phyloP scores from a whole-genome alignment of 1,140 invertebrate genomes.

The Calephelis virginiensis region DNA sequence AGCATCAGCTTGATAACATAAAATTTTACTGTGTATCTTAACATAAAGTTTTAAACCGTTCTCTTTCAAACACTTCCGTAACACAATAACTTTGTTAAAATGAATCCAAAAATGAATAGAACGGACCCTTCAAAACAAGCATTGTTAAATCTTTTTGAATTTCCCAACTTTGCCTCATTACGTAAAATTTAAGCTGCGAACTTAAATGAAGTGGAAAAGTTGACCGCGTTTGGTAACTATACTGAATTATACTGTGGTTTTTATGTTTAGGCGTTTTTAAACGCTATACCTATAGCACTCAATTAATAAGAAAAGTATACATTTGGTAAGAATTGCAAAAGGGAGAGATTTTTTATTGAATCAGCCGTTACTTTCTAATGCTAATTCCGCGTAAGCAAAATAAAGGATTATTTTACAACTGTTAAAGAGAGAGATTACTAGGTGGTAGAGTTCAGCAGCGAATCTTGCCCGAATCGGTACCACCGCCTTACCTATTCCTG shows the following conservation, averaged over 20 bases:
- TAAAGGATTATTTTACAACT: too few relatives aligned
- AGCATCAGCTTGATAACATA: too few relatives aligned
- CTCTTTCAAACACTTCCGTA: conserved; percentile 27
- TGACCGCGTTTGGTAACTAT: conserved; percentile 40
- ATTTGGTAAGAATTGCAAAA: too few relatives aligned
- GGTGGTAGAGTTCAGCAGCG: too few relatives aligned
- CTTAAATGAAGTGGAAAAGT: conserved; percentile 76
- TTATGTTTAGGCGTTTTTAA: not conserved
- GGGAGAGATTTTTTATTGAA: too few relatives aligned
- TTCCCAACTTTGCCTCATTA: conserved; percentile 67
- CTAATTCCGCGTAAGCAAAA: too few relatives aligned
- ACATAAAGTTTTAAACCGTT: conserved; percentile 29
- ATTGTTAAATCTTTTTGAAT: conserved; percentile 76
- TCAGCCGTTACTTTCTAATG: too few relatives aligned
- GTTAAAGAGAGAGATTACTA: too few relatives aligned
- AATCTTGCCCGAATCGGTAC: too few relatives aligned
- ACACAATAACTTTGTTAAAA: conserved; percentile 43
- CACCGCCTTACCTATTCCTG: too few relatives aligned
- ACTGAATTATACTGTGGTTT: not conserved
- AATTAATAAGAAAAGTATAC: not conserved
- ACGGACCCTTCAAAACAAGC: conserved; percentile 67
- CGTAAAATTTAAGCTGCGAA: conserved; percentile 71
- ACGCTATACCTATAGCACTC: not conserved
- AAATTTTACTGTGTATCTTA: too few relatives aligned
- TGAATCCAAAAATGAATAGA: conserved; percentile 48